Conservation (phyloP, 2,888 invertebrate species). For the Trachelus iudaicus region DNA sequence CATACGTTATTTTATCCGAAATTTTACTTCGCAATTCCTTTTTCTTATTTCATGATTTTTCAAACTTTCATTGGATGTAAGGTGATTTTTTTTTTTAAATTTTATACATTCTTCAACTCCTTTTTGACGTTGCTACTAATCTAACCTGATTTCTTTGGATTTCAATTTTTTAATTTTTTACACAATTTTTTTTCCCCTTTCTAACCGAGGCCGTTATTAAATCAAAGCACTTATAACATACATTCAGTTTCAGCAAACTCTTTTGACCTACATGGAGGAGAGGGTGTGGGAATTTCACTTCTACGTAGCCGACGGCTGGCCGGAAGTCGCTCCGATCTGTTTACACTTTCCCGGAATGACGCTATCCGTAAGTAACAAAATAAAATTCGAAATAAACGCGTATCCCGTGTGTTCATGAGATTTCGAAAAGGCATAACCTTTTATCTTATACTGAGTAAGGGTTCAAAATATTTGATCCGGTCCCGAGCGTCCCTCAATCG, state of each 20-base stretch:
- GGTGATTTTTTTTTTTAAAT: not conserved
- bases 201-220: not conserved
- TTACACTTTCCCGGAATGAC: slow-evolving; percentile 91
- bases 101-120: not conserved
- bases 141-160: too few relatives aligned
- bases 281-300: slow-evolving; percentile 91
- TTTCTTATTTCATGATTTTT: not conserved
- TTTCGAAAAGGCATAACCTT: not conserved
- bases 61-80: not conserved
- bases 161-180: too few relatives aligned
- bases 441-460: not conserved
- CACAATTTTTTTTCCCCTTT: not conserved
- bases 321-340: slow-evolving; percentile 81
- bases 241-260: slow-evolving; percentile 86
- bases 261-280: slow-evolving; percentile 88
- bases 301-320: slow-evolving; percentile 91
- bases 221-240: not conserved
- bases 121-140: too few relatives aligned
- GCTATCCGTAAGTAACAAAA: slow-evolving; percentile 75
- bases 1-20: not conserved
- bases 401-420: not conserved
- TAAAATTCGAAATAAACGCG: not conserved
- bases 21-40: not conserved
- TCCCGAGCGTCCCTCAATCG: not conserved
- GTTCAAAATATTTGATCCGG: not conserved